These are phyloP conservation scores for Halesus radiatus DNA, from an alignment of 1,140 invertebrate genomes.

Conservation along the genomic window DNA sequence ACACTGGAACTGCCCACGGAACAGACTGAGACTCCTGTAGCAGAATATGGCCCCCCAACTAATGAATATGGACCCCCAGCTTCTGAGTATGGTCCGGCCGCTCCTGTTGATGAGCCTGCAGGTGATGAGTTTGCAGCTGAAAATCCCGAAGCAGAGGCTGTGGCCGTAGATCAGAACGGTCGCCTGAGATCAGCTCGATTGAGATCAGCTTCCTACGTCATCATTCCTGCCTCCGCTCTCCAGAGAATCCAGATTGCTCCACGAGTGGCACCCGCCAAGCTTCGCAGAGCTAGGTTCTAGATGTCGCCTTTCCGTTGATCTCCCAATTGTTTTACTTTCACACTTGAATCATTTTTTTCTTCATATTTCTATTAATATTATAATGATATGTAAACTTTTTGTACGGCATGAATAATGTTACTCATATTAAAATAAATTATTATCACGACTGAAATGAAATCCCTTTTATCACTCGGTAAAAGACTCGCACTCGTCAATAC, in stretches of 20 bases:
- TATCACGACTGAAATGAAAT: too few relatives aligned
- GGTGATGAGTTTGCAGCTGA: not conserved
- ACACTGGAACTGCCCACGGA: conserved; percentile 64
- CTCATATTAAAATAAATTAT: too few relatives aligned
- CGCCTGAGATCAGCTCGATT: too few relatives aligned
- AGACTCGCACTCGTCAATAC: too few relatives aligned
- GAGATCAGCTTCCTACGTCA: not conserved
- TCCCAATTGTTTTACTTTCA: not conserved
- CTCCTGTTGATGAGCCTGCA: not conserved
- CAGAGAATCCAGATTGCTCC: conserved; percentile 9
- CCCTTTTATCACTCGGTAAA: too few relatives aligned
- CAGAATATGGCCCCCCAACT: conserved; percentile 59
- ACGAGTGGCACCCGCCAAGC: conserved; percentile 10
- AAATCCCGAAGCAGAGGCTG: not conserved
- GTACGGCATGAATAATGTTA: too few relatives aligned
- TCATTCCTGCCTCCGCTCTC: not conserved
- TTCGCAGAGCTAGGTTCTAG: not conserved
- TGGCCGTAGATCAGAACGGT: not conserved
- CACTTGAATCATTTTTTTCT: not conserved
- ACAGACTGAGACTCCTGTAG: conserved; percentile 63
- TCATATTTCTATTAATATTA: not conserved
- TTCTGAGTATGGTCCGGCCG: conserved; percentile 3
- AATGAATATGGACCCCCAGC: conserved; percentile 9
- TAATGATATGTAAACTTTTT: not conserved
- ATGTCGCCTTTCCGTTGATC: not conserved